Percentiles rank a stretch among this genome's conserved stretches.
These are phyloP conservation scores for Stomorhina lunata DNA, from an alignment of 2,888 invertebrate genomes.

Conservation along the genomic window DNA sequence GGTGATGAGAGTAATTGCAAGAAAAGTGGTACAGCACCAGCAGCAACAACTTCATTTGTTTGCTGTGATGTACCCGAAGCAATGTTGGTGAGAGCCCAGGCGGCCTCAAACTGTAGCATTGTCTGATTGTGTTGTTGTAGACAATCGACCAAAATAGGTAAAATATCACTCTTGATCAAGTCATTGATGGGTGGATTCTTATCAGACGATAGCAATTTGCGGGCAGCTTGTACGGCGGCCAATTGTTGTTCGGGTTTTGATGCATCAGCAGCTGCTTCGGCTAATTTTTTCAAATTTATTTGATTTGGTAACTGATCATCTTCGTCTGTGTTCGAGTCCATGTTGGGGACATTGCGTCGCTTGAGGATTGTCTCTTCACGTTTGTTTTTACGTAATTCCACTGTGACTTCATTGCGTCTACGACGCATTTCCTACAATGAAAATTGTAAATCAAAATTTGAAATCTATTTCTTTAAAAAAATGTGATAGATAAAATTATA, in stretches of 20 bases:
- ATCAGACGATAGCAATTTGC: slow-evolving; percentile 97
- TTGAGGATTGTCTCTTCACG: slow-evolving; percentile 98
- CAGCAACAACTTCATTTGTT: slow-evolving; percentile 93
- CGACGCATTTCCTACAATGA: slow-evolving; percentile 94
- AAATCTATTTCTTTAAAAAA: too few species aligned
- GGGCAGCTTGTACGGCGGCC: slow-evolving; percentile 95
- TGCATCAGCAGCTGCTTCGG: slow-evolving; percentile 90
- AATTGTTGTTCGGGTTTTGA: slow-evolving; percentile 91
- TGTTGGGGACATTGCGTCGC: slow-evolving; percentile 94
- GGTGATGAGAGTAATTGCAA: slow-evolving; percentile 93
- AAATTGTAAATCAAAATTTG: slow-evolving; percentile 20
- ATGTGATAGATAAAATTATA: too few species aligned
- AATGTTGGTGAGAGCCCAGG: slow-evolving; percentile 98
- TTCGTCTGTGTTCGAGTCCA: slow-evolving; percentile 90
- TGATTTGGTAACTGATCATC: slow-evolving; percentile 86
- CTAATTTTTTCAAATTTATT: slow-evolving; percentile 90
- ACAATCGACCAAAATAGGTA: slow-evolving; percentile 96
- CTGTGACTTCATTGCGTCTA: slow-evolving; percentile 96
- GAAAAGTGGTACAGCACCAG: slow-evolving; percentile 97
- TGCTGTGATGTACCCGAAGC: slow-evolving; percentile 96
- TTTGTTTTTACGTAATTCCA: slow-evolving; percentile 98
- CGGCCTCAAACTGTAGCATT: slow-evolving; percentile 96
- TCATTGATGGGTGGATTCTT: slow-evolving; percentile 99
- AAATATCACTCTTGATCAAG: slow-evolving; percentile 94
- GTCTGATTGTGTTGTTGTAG: slow-evolving; percentile 92